These are phyloP conservation scores for Anolis sagrei DNA, from an alignment of 2,113 vertebrate species.

Conservation along the genomic window DNA sequence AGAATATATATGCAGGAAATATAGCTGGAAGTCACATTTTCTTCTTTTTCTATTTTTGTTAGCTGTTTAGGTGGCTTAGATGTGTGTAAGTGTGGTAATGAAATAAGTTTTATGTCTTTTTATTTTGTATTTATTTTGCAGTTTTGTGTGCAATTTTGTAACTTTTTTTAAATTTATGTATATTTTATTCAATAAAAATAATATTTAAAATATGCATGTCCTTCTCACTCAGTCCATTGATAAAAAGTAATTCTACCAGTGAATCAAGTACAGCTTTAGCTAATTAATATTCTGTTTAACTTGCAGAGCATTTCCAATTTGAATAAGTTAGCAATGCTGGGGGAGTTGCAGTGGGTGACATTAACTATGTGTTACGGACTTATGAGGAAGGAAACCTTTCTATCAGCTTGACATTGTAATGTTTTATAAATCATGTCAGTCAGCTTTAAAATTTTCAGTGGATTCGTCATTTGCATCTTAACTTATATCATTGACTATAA, in stretches of 20 bases:
- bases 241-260: neutral
- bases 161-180: no score
- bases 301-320: neutral
- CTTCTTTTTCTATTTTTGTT: no score
- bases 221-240: neutral
- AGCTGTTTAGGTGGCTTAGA: no score
- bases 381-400: neutral
- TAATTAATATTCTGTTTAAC: conserved; percentile 11
- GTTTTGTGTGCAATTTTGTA: no score
- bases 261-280: neutral
- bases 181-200: no score
- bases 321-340: neutral
- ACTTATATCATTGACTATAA: neutral
- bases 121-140: no score
- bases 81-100: no score
- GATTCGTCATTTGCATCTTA: neutral
- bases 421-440: neutral
- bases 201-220: neutral
- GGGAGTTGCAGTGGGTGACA: neutral
- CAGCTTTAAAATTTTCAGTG: neutral
- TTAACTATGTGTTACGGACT: neutral
- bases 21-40: no score
- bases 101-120: no score
- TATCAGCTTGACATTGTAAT: neutral
- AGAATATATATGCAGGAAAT: no score